phyloP scores from a whole-genome alignment of 2,888 invertebrate species.

The Stenodema calcarata region DNA sequence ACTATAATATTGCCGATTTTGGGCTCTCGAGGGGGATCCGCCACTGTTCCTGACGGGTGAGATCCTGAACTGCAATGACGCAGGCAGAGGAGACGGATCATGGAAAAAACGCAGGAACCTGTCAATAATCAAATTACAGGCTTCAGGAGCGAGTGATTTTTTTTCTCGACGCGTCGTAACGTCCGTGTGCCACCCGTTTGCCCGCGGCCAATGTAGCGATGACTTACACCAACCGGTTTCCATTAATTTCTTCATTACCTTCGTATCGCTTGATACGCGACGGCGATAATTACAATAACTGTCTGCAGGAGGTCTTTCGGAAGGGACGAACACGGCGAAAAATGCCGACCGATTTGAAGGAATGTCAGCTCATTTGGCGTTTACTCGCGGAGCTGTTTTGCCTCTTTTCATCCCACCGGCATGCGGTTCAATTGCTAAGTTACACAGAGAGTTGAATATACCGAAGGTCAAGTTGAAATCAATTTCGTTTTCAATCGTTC shows the following conservation, averaged over 20 bases:
- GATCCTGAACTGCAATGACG: too few species aligned
- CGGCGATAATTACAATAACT: background rate
- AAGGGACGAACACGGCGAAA: background rate
- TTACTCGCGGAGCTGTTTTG: too few species aligned
- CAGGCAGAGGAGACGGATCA: background rate
- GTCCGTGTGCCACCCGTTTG: background rate
- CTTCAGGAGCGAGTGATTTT: background rate
- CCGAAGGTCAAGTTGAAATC: too few species aligned
- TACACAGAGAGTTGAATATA: too few species aligned
- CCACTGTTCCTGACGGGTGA: too few species aligned
- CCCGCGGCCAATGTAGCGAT: background rate
- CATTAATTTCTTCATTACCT: slow-evolving; percentile 32
- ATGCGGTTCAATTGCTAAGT: too few species aligned
- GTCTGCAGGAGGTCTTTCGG: background rate
- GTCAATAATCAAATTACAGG: background rate
- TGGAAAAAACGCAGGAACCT: background rate
- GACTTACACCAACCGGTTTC: slow-evolving; percentile 7
- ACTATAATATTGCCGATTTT: too few species aligned
- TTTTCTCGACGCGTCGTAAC: background rate
- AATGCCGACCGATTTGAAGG: background rate
- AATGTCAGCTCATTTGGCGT: too few species aligned
- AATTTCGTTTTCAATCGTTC: too few species aligned
- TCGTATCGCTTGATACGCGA: background rate
- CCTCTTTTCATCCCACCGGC: too few species aligned
- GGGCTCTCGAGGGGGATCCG: too few species aligned